phyloP scores from a whole-genome alignment of 2,797 vertebrate genomes.

The Sandelia bainsii region DNA sequence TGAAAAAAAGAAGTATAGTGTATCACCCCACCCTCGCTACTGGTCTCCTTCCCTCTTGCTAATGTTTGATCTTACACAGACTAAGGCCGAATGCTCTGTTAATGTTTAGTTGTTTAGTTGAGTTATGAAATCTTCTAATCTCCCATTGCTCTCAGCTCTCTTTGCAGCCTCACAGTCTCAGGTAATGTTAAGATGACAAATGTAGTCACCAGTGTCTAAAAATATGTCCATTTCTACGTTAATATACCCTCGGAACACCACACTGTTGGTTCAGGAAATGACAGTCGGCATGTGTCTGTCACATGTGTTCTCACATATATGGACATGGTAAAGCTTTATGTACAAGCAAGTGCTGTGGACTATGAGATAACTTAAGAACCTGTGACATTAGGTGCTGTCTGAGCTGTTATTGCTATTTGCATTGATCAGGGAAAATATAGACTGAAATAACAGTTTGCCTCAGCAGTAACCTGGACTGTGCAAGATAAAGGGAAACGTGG shows the following conservation, averaged over 20 bases:
- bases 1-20: conserved; percentile 8
- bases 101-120: conserved; percentile 32
- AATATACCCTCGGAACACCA: conserved; percentile 2
- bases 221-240: conserved; percentile 24
- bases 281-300: conserved; percentile 21
- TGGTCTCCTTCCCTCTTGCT: conserved; percentile 6
- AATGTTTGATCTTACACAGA: conserved; percentile 25
- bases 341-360: background rate
- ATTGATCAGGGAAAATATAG: conserved; percentile 4
- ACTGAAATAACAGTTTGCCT: conserved; percentile 15
- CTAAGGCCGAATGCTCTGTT: conserved; percentile 5
- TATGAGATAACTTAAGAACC: background rate
- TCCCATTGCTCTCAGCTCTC: conserved; percentile 10
- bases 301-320: conserved; percentile 38
- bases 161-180: conserved; percentile 24
- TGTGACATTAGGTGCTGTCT: background rate
- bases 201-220: conserved; percentile 26
- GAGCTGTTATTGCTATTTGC: conserved; percentile 9
- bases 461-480: conserved; percentile 1
- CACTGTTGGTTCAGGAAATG: conserved; percentile 25
- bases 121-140: conserved; percentile 48
- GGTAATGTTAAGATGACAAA: conserved; percentile 1
- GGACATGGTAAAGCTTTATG: conserved; percentile 13
- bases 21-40: conserved; percentile 41
- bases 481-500: background rate